Base-by-base conservation (phyloP, 2,797 vertebrate genomes). In the Coilia nasus region DNA sequence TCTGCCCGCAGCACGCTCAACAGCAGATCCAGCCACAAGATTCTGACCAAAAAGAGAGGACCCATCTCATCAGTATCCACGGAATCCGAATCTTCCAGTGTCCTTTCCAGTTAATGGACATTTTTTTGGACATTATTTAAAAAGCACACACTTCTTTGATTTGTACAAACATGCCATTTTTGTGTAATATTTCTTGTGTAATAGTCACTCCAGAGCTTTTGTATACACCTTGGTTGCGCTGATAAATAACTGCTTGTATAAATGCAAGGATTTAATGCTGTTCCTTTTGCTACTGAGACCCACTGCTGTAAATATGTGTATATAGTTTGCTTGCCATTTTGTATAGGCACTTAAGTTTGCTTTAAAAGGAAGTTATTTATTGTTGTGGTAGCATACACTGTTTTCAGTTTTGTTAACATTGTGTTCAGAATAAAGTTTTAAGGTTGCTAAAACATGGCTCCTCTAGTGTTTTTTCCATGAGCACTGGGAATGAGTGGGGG, bases 71-170 rank as follows among this genome's bases (percentile, higher is more conserved):
- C 98, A 0, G 96, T 99, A 86, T 99, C 98, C 0, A 99, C 98
- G 0, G 98, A 99, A 89, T 99, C 98, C 0, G 98, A 99, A 87
- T 99, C 98, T 25, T 99, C 98, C 0, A 99, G 98, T 92, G 98
- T 97, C 91, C 95, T 99, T 84, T 98, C 97, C 71, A 98, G 98
- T 96, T 99, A 99, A 97, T 95, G 15, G n/a, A 15, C 25, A 21
- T 84, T 88, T 84, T 85, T 25, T 21, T 89, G 93, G 92, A 90
- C 90, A 93, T 93, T 84, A 78, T 87, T 84, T 88, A 35, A 75
- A 75, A 75, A 35, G 31, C 67, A 41, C 3, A 31, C 14, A 35
- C 10, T n/a, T 64, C 23, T 6, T 78, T 35, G 41, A 41, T 78
- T 41, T 21, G 35, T 21, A 78, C 35, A 78, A 17, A 44, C 19